Conservation (phyloP, 53 echinoderm and acorn worm species). For the Mesocentrotus franciscanus region DNA sequence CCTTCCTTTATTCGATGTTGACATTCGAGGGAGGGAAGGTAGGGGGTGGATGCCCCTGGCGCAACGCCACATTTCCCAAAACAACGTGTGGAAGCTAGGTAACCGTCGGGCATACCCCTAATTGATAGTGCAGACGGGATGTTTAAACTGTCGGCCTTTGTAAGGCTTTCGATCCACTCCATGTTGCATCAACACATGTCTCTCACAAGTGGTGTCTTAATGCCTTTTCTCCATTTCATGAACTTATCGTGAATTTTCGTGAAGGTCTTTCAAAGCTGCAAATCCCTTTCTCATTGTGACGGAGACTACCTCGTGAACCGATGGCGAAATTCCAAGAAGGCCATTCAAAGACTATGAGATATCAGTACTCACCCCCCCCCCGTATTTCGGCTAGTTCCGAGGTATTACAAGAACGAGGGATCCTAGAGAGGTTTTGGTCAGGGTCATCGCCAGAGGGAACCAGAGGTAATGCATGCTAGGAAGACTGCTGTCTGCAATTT, state of each 20-base stretch:
- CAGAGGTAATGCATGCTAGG: background rate
- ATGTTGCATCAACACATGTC: conserved; percentile 5
- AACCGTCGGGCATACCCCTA: background rate
- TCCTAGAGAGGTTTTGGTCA: background rate
- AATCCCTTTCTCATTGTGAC: too few relatives aligned
- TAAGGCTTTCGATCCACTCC: background rate
- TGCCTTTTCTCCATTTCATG: background rate
- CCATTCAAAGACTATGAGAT: background rate
- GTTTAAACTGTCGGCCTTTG: background rate
- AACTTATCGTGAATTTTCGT: background rate
- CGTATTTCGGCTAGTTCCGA: background rate
- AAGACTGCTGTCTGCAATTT: background rate
- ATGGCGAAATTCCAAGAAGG: too few relatives aligned
- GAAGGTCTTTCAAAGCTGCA: background rate
- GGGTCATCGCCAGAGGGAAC: background rate
- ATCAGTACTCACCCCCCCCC: too few relatives aligned
- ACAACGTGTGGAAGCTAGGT: background rate
- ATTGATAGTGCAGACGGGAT: conserved; percentile 6
- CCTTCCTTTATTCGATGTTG: background rate
- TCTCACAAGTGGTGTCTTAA: background rate
- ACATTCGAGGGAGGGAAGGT: background rate
- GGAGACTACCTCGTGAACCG: too few relatives aligned
- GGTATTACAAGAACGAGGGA: background rate
- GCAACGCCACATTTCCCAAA: background rate
- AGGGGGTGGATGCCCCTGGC: background rate